Conservation (phyloP, 2,888 invertebrate species). For the Malthinus seriepunctatus region DNA sequence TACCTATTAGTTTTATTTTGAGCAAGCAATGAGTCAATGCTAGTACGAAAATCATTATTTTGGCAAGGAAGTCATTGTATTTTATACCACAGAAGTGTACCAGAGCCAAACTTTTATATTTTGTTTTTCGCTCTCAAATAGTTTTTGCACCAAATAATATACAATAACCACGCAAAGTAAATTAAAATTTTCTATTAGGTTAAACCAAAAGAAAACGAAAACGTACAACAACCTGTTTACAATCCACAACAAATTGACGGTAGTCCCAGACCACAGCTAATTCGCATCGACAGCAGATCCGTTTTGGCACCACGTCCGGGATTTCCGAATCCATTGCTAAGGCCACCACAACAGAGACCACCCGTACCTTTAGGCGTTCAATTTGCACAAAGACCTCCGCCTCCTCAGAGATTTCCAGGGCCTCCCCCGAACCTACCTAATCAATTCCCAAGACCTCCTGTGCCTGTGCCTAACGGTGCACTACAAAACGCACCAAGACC, state of each 20-base stretch:
- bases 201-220: constrained; percentile 22
- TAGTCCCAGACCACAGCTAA: constrained; percentile 47
- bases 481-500: constrained; percentile 31
- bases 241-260: constrained; percentile 25
- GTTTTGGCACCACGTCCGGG: constrained; percentile 46
- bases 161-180: background rate
- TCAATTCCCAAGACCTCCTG: constrained; percentile 6
- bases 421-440: constrained; percentile 29
- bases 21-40: too few species aligned
- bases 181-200: constrained; percentile 7
- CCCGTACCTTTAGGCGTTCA: constrained; percentile 36
- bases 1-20: too few species aligned
- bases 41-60: too few species aligned
- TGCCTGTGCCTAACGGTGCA: constrained; percentile 7
- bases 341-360: constrained; percentile 46
- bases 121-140: too few species aligned
- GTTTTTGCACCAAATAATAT: background rate
- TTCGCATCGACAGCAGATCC: constrained; percentile 55
- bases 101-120: too few species aligned
- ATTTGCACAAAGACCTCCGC: constrained; percentile 46
- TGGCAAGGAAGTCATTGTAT: too few species aligned
- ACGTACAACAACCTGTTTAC: constrained; percentile 28
- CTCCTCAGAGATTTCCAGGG: constrained; percentile 37
- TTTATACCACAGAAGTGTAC: too few species aligned
- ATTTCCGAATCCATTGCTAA: constrained; percentile 42